Evolutionary conservation across 2,888 invertebrate species (phyloP).

Genomic region (Nycteola revayana): DNA sequence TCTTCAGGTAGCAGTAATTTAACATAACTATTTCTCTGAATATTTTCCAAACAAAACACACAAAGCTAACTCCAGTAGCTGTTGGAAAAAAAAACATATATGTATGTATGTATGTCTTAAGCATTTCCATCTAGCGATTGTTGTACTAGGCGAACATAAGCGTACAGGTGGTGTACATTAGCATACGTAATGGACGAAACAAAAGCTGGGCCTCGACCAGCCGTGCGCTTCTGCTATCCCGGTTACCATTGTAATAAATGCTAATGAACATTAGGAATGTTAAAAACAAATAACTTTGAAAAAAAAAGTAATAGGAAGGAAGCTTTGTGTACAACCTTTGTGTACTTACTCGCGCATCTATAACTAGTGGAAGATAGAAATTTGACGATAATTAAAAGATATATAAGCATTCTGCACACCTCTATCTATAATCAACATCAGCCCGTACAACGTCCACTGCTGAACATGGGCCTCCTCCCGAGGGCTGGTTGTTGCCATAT

Average conservation of each 20-base stretch:
- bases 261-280: conserved; percentile 67
- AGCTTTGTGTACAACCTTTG: conserved; percentile 13
- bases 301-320: conserved; percentile 25
- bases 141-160: conserved; percentile 67
- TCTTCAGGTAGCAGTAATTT: conserved; percentile 7
- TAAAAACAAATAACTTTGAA: conserved; percentile 45
- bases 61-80: conserved; percentile 49
- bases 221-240: conserved; percentile 62
- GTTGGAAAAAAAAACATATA: conserved; percentile 35
- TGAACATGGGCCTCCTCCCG: no score
- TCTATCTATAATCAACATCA: no score
- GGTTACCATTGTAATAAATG: conserved; percentile 70
- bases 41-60: conserved; percentile 25
- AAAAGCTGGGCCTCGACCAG: conserved; percentile 59
- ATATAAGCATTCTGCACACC: no score
- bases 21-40: conserved; percentile 1
- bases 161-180: conserved; percentile 64
- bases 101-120: no score
- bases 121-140: conserved; percentile 65
- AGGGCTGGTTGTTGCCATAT: no score
- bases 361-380: neutral
- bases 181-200: conserved; percentile 73
- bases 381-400: neutral
- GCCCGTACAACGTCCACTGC: no score
- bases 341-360: no score